Evolutionary conservation across 2,797 vertebrate species (phyloP).

Genomic region (Gymnothorax reevesii): DNA sequence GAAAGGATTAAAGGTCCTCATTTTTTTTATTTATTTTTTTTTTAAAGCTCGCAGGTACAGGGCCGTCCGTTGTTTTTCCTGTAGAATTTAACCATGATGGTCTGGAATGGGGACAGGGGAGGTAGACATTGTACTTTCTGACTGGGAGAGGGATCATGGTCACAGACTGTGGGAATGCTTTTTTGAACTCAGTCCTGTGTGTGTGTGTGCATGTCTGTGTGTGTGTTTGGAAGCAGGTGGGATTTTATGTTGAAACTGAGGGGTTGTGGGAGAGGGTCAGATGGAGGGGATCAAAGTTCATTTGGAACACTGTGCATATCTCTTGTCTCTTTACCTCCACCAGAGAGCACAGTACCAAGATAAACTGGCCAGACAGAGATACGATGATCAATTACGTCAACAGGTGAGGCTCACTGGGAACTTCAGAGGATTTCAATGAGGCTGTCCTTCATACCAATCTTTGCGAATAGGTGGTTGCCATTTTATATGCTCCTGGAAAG

Average conservation of each 20-base stretch:
- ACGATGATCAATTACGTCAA: constrained; percentile 91
- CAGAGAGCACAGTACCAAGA: constrained; percentile 97
- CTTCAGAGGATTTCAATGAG: not conserved
- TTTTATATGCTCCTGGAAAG: not conserved
- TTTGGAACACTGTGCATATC: not conserved
- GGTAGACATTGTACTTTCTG: not conserved
- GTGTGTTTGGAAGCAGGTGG: too few relatives aligned
- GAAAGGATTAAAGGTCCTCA: not conserved
- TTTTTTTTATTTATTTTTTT: too few relatives aligned
- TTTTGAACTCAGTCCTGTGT: too few relatives aligned
- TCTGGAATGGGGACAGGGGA: too few relatives aligned
- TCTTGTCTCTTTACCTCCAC: not conserved
- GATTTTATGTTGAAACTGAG: not conserved
- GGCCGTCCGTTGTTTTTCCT: too few relatives aligned
- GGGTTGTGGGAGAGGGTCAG: too few relatives aligned
- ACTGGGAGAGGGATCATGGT: too few relatives aligned
- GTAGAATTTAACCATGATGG: too few relatives aligned
- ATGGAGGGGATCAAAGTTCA: too few relatives aligned
- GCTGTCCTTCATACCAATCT: not conserved
- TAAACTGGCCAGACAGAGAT: constrained; percentile 89
- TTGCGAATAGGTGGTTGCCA: not conserved
- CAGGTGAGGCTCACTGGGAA: constrained; percentile 72
- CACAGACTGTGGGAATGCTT: too few relatives aligned
- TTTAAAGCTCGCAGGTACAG: not conserved
- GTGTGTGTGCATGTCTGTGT: too few relatives aligned